Conservation (phyloP, 1,140 invertebrate genomes). For the Danaus melanippus region DNA sequence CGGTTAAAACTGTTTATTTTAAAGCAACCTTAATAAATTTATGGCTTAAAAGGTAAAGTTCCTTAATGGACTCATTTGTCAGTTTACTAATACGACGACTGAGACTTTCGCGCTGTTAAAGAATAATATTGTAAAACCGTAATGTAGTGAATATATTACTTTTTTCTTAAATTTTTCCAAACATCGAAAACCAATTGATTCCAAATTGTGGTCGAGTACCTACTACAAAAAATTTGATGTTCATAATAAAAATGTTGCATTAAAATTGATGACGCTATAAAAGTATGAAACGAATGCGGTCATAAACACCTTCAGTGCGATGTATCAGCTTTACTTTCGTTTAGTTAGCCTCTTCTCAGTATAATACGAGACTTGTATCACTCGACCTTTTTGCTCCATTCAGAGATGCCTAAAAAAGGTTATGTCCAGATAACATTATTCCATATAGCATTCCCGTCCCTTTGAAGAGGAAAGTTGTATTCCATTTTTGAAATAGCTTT, state of each 20-base stretch:
- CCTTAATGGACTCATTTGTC: constrained; percentile 16
- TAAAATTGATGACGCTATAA: no score
- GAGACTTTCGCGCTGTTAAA: constrained; percentile 11
- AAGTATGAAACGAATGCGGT: constrained; percentile 1
- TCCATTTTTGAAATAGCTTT: constrained; percentile 49
- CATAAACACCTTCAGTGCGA: constrained; percentile 11
- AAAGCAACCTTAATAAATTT: constrained; percentile 5
- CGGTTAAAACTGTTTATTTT: constrained; percentile 5
- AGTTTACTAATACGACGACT: constrained; percentile 1
- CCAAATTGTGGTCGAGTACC: no score
- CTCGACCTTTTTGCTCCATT: constrained; percentile 46
- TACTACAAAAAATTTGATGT: no score
- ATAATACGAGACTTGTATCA: constrained; percentile 40
- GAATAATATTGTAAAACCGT: constrained; percentile 10
- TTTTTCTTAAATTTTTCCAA: no score
- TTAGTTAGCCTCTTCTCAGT: constrained; percentile 40
- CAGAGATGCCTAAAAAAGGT: constrained; percentile 51
- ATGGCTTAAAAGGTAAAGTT: constrained; percentile 2
- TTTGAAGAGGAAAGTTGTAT: constrained; percentile 64
- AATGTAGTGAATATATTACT: constrained; percentile 14
- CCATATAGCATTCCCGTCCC: constrained; percentile 49
- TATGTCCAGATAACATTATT: constrained; percentile 62
- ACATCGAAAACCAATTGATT: no score
- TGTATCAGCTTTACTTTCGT: constrained; percentile 52
- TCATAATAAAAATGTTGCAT: no score